Base-by-base conservation (phyloP, 2,113 vertebrate genomes). In the Neotragus pygmaeus region DNA sequence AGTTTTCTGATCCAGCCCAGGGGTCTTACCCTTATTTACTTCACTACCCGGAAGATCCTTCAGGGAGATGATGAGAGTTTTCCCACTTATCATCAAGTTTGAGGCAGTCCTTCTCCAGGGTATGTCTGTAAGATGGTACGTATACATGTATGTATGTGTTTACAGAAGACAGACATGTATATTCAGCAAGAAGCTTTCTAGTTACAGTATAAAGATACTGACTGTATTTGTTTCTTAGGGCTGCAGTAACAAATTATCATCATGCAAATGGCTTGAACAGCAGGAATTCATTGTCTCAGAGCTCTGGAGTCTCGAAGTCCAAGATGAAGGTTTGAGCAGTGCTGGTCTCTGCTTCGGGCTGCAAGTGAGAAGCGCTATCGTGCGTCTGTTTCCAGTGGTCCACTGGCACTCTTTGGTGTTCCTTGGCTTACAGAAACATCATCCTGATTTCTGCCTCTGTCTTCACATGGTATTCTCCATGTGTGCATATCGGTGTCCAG, bases 381-480 rank as follows among this genome's bases (percentile, higher is more conserved):
- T 13, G 2, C 0, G 2, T 28, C 9, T 77, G 0, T 39, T 33
- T n/a, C 19, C 7, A 2, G 15, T 3, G 43, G 25, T 7, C 10
- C 25, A 9, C n/a, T 60, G 43, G 16, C 9, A 0, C 5, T 57
- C 33, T 21, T n/a, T 15, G 39, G 12, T 45, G 6, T 13, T 53
- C 10, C 33, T 55, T 51, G 33, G 47, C 28, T 77, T 30, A 1
- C 1, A 55, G 83, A 77, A 87, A 3, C 53, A 17, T 83, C 1
- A 19, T 5, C 21, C 6, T 33, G 2, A 17, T 4, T n/a, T 51
- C 77, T 43, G 80, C 14, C 60, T 19, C 49, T 23, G 2, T 60
- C 47, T 49, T 95, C 66, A 5, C 16, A 2, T 43, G 5, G 43
- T 4, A 43, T 43, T 53, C 33, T 64, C 19, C 21, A 17, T 23